Evolutionary conservation across 2,797 vertebrate genomes (phyloP).

Genomic region (Rhabdophis nuchalis): DNA sequence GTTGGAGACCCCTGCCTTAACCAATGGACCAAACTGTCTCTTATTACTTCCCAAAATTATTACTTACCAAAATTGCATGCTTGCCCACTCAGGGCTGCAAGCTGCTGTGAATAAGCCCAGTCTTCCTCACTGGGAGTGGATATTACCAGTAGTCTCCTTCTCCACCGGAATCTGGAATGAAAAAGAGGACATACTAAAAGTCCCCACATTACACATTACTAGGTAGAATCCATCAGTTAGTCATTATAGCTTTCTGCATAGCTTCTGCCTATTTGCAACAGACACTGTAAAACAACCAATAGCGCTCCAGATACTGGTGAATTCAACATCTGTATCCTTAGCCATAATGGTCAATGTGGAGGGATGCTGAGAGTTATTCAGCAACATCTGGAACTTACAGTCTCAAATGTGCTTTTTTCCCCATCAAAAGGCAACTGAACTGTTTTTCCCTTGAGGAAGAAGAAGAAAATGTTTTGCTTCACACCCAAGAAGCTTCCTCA

Average conservation of each 20-base stretch:
- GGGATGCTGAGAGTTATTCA: background rate
- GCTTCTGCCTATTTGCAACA: background rate
- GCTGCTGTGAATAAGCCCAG: conserved; percentile 98
- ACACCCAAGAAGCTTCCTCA: background rate
- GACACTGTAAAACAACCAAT: background rate
- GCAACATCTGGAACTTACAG: background rate
- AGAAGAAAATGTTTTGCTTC: background rate
- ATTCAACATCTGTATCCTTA: background rate
- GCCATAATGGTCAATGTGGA: background rate
- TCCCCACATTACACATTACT: background rate
- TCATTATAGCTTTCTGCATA: background rate
- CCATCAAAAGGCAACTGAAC: background rate
- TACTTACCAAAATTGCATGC: conserved; percentile 96
- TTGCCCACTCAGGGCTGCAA: conserved; percentile 89
- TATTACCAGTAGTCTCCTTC: conserved; percentile 92
- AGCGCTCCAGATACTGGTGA: background rate
- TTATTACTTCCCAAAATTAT: conserved; percentile 6
- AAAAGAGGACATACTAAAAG: background rate
- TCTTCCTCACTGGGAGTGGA: conserved; percentile 94
- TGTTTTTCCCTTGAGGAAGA: background rate
- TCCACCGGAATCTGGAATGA: conserved; percentile 89
- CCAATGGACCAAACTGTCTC: background rate
- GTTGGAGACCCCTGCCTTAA: no score
- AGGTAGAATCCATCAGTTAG: background rate
- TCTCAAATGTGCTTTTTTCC: background rate